Percentiles rank a stretch among this genome's conserved stretches.
Evolutionary conservation across 1,140 invertebrate genomes (phyloP).

Genomic region (Polyergus mexicanus): DNA sequence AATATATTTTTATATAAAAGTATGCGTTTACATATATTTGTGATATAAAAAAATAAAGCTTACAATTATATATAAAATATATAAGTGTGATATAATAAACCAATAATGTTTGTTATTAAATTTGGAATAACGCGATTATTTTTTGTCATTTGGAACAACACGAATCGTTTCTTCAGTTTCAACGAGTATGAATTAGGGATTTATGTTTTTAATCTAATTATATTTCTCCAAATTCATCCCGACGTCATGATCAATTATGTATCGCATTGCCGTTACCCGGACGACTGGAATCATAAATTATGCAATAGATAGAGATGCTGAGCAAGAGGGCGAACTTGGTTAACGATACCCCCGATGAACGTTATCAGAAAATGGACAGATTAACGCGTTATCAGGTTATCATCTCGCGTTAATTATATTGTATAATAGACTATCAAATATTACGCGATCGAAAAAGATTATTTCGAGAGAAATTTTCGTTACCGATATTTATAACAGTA

Average conservation of each 20-base stretch:
- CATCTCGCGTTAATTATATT: not conserved
- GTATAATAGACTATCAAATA: not conserved
- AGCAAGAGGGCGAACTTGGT: constrained; percentile 54
- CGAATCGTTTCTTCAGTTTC: not conserved
- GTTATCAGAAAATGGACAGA: constrained; percentile 34
- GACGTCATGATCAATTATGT: constrained; percentile 44
- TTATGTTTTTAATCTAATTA: constrained; percentile 35
- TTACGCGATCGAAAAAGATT: not conserved
- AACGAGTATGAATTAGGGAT: not conserved
- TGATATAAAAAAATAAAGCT: not conserved
- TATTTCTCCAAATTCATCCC: constrained; percentile 18
- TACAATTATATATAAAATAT: not conserved
- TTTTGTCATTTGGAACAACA: not conserved
- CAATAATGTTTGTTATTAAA: not conserved
- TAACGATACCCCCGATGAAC: constrained; percentile 54
- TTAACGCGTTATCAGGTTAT: constrained; percentile 36
- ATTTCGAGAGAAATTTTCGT: not conserved
- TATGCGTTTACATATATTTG: not conserved
- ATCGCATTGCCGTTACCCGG: constrained; percentile 42
- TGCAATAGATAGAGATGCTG: constrained; percentile 28
- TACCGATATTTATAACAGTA: not conserved
- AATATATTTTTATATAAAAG: not conserved
- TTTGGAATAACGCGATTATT: not conserved
- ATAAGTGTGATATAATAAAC: too few species aligned
- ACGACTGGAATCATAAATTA: constrained; percentile 52